Percentiles rank a stretch among this genome's conserved stretches.
phyloP scores from a whole-genome alignment of 1,140 invertebrate genomes.

The Penaeus japonicus region DNA sequence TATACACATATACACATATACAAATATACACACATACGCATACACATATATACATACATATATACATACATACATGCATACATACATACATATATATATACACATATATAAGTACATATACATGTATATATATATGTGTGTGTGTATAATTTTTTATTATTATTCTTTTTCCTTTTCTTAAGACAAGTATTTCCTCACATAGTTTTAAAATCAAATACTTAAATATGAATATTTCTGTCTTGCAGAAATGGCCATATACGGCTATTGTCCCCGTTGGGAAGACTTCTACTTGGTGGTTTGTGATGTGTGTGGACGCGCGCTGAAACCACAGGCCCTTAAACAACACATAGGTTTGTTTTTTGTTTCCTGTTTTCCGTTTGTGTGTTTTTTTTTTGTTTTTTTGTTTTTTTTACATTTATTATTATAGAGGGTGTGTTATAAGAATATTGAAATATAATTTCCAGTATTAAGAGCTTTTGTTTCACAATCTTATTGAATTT shows the following conservation, averaged over 20 bases:
- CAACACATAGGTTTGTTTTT: constrained; percentile 62
- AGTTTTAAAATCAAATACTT: neutral
- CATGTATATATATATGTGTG: constrained; percentile 7
- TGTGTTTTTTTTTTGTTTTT: neutral
- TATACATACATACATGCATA: neutral
- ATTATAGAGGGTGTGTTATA: too few species aligned
- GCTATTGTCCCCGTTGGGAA: constrained; percentile 67
- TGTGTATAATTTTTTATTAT: neutral
- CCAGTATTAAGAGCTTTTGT: too few species aligned
- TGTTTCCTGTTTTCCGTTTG: neutral
- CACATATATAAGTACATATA: neutral
- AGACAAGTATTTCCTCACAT: neutral
- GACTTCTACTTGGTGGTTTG: constrained; percentile 68
- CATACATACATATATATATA: neutral
- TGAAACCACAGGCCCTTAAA: constrained; percentile 68
- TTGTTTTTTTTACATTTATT: neutral
- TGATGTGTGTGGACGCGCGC: constrained; percentile 66
- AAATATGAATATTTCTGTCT: constrained; percentile 26
- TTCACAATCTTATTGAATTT: too few species aligned
- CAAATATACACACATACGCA: neutral
- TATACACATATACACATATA: constrained; percentile 14
- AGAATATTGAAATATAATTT: too few species aligned
- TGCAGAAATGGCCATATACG: constrained; percentile 68
- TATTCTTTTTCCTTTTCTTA: too few species aligned
- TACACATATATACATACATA: neutral